Evolutionary conservation across 2,888 invertebrate species (phyloP), one percentile per base, ranked within the genome.

Genomic region (Athripsodes cinereus): DNA sequence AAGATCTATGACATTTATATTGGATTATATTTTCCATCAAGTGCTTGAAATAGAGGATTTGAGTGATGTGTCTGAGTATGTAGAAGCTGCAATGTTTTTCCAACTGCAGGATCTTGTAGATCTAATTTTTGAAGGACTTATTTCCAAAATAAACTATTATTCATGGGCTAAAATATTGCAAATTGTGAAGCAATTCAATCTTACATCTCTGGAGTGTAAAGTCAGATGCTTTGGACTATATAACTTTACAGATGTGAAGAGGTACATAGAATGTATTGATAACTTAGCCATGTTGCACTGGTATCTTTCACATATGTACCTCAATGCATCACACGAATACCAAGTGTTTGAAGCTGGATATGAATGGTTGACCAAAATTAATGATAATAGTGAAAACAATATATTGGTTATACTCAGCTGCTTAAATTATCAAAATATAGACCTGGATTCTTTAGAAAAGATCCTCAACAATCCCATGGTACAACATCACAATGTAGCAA

Each of bases 1-100:
- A 52, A 68, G 67, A 58, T 67, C 73, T 5, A 70, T 78, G 67
- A 67, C 68, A 59, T 68, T 70, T 47, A 69, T 76, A 47, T 62
- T 76, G 49, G 65, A 66, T 16, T 59, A 71, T 48, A 59, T 74
- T 20, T 65, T 66, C 56, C 69, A 72, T 59, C 59, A 64, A 16
- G 60, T 61, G 1, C 65, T 68, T 53, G 49, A 65, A 31, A 65
- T 71, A 20, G 62, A 65, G 21, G 67, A 69, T 53, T 51, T 62
- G 21, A 68, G 69, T 53, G 68, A 71, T 57, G 60, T 71, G 18
- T 56, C 69, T 11, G 63, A 67, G 40, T 68, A 73, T 16, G 65
- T 76, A 22, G 68, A 73, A 63, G 68, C 72, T 1, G 69, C 74
- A 16, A 69, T 70, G 59, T 73, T 74, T 70, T 66, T 76, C 46